Evolutionary conservation across 2,888 invertebrate species (phyloP), one percentile per base, ranked within the genome.

Genomic region (Sisyra nigra): DNA sequence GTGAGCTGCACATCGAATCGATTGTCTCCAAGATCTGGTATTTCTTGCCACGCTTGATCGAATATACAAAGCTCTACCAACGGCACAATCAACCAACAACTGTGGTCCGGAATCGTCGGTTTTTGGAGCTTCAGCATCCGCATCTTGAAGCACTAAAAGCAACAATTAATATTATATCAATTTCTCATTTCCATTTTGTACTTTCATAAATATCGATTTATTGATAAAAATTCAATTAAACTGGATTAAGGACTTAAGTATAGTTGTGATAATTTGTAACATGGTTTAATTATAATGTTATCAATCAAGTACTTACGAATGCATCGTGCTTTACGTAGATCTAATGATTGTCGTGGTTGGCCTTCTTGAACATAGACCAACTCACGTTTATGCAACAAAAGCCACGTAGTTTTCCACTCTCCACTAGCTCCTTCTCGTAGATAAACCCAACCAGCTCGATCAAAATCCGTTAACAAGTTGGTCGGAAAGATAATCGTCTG

Each of bases 401-500:
- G 54, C 87, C 87, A 88, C 1, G 83, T 79, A n/a, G 82, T 78
- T 30, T 72, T 72, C 87, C 88, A 85, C 42, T 70, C 67, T 1
- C 80, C 76, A 38, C 76, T 75, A 30, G 82, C 74, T 9, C 80
- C 74, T 74, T 80, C 47, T 52, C 59, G 51, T n/a, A 87, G 62
- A 57, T 80, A 86, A 50, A 82, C 81, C 85, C 86, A 87, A 17
- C 87, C 87, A 49, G 79, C 77, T 54, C 83, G 65, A 11, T 76
- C 78, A 52, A 74, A 80, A 55, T 83, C 80, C 2, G 79, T 67
- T 0, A 78, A 75, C 46, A 80, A 73, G 53, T 75, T 76, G 1
- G 72, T 61, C 2, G 80, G 75, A 55, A 80, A 76, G n/a, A 69
- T 68, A 19, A 69, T 66, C 0, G 81, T 82, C 14, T 84, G 60